A percentile compares a stretch with the other conserved stretches of the same genome.
phyloP scores from a whole-genome alignment of 2,797 vertebrate genomes.

The Enteromius radiatus region DNA sequence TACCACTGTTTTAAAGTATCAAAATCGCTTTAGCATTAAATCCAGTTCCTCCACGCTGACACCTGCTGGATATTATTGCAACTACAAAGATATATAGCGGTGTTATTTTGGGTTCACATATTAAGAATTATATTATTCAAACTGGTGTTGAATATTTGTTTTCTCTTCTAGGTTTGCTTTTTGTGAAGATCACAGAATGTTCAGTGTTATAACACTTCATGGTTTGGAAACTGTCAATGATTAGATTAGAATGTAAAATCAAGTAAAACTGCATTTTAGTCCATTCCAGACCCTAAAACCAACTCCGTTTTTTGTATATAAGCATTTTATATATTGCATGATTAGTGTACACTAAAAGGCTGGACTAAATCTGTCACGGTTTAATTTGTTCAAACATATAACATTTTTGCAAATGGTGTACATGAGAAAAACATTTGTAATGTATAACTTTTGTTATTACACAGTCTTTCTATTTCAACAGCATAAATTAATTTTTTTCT shows the following conservation, averaged over 20 bases:
- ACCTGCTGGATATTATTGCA: slow-evolving; percentile 75
- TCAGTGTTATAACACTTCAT: slow-evolving; percentile 6
- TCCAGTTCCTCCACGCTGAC: slow-evolving; percentile 73
- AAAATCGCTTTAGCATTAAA: slow-evolving; percentile 51
- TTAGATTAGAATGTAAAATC: background rate
- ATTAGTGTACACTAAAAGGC: slow-evolving; percentile 18
- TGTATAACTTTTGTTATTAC: no score
- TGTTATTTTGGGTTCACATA: background rate
- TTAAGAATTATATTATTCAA: background rate
- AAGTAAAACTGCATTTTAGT: background rate
- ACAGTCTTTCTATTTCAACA: background rate
- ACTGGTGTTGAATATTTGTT: background rate
- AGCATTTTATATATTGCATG: background rate
- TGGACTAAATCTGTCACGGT: background rate
- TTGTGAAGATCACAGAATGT: slow-evolving; percentile 8
- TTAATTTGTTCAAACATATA: background rate
- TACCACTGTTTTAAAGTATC: background rate
- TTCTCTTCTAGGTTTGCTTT: slow-evolving; percentile 25
- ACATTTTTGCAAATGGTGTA: background rate
- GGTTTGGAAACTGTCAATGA: background rate
- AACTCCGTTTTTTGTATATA: background rate
- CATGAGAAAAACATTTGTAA: background rate
- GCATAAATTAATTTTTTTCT: background rate
- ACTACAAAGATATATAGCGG: slow-evolving; percentile 59
- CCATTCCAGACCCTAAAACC: background rate